A percentile compares a stretch with the other conserved stretches of the same genome.
These are phyloP conservation scores for Nibea albiflora DNA, from an alignment of 2,113 vertebrate species.

Conservation along the genomic window DNA sequence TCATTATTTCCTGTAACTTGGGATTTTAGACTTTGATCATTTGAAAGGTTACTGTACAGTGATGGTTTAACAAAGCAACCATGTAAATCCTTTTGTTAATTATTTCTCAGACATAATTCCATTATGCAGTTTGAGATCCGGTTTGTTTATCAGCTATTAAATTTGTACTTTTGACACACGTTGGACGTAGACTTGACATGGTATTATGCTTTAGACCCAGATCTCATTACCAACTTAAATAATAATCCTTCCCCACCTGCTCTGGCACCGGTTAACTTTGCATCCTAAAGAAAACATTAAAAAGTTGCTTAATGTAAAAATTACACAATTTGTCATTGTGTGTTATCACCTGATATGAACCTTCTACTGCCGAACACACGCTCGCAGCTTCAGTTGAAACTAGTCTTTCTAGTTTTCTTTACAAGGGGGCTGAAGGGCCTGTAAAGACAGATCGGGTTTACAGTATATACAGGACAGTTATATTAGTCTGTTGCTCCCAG, in stretches of 20 bases:
- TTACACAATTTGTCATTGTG: not conserved
- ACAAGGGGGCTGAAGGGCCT: slow-evolving; percentile 7
- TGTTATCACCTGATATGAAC: not conserved
- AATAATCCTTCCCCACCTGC: not conserved
- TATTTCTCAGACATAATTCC: not conserved
- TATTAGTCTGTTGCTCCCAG: slow-evolving; percentile 7
- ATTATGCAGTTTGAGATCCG: not conserved
- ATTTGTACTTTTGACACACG: not conserved
- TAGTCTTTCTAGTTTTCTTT: slow-evolving; percentile 3
- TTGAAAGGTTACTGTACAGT: not conserved
- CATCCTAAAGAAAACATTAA: not conserved
- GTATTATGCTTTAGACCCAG: not conserved
- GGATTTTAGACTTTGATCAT: not conserved
- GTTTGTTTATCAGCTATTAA: not conserved
- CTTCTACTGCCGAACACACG: not conserved
- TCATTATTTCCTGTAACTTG: not conserved
- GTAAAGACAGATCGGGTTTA: slow-evolving; percentile 15
- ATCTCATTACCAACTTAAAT: not conserved
- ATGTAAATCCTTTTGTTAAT: not conserved
- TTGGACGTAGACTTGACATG: not conserved
- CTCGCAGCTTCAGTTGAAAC: not conserved
- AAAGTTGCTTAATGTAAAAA: not conserved
- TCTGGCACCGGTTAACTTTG: too few species aligned
- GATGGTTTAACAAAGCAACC: not conserved
- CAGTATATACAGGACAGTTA: slow-evolving; percentile 1